phyloP scores from a whole-genome alignment of 2,113 vertebrate species.

The Crotalus helleri region DNA sequence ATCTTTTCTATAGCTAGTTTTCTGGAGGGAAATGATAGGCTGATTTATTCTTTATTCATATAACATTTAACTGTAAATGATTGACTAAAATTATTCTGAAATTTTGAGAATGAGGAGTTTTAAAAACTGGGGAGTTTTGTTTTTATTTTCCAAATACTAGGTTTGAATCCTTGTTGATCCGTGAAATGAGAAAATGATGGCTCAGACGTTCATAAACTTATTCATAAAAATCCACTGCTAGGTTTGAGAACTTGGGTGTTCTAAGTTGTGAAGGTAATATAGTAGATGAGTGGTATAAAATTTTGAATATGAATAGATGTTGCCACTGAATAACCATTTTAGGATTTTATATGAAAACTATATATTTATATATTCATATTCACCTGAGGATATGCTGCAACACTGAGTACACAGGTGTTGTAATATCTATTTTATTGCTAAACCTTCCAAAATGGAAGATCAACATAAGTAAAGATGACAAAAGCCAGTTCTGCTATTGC shows the following conservation, averaged over 20 bases:
- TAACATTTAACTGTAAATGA: not conserved
- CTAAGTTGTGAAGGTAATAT: not conserved
- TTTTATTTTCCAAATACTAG: not conserved
- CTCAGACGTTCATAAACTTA: not conserved
- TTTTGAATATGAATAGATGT: not conserved
- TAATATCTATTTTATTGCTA: not conserved
- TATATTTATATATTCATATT: not conserved
- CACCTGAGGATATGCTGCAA: not conserved
- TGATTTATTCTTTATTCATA: not conserved
- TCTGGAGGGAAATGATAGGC: not conserved
- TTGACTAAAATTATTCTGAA: not conserved
- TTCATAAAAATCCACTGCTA: not conserved
- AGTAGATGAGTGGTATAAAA: not conserved
- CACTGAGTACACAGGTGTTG: not conserved
- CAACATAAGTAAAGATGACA: not conserved
- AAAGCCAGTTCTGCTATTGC: not conserved
- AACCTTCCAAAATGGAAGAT: not conserved
- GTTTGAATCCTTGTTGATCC: not conserved
- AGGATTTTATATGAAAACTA: not conserved
- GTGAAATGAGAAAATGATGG: not conserved
- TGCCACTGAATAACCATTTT: not conserved
- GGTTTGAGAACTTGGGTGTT: not conserved
- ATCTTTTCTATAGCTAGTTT: conserved; percentile 24
- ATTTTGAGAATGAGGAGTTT: not conserved
- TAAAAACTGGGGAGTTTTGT: not conserved